Conservation (phyloP, 2,113 vertebrate species). For the Anser brachyrhynchus region DNA sequence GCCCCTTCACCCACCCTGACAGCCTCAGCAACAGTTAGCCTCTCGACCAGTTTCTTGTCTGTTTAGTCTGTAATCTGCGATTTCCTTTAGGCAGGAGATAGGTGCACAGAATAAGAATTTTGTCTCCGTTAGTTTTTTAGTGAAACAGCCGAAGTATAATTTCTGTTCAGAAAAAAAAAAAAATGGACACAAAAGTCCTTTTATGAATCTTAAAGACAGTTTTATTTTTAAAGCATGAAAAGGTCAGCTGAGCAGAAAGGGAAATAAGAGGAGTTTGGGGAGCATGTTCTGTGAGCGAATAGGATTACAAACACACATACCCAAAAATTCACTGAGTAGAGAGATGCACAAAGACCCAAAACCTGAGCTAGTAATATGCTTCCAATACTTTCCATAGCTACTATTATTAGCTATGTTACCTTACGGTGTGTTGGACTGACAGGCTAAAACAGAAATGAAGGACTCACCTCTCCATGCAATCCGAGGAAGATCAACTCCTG, state of each 20-base stretch:
- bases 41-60: not conserved
- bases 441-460: not conserved
- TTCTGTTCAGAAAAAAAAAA: not conserved
- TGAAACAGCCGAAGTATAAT: not conserved
- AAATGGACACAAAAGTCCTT: not conserved
- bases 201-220: not conserved
- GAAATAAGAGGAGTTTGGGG: not conserved
- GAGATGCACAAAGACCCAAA: not conserved
- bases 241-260: not conserved
- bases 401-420: fast-evolving
- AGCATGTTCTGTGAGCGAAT: not conserved
- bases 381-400: not conserved
- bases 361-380: not conserved
- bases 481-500: not conserved
- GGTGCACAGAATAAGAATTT: not conserved
- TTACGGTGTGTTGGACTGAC: not conserved
- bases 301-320: not conserved
- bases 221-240: not conserved
- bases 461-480: fast-evolving
- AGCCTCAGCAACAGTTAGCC: not conserved
- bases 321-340: not conserved
- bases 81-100: not conserved
- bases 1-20: not conserved
- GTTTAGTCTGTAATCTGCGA: not conserved
- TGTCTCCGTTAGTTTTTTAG: not conserved